These are phyloP conservation scores for Melangyna quadrimaculata DNA, from an alignment of 2,888 invertebrate genomes.

Conservation along the genomic window DNA sequence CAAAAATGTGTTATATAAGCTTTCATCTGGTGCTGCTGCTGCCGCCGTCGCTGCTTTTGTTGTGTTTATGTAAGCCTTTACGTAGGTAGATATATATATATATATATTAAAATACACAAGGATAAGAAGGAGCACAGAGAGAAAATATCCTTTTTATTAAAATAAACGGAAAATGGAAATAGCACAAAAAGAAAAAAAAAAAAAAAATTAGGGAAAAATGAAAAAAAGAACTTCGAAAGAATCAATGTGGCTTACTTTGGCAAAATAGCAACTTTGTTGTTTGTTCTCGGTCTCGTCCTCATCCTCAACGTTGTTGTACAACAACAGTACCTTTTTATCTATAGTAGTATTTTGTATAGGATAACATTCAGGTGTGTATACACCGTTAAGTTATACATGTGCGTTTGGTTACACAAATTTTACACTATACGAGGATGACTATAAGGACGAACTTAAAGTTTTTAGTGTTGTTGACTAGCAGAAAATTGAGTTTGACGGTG, in stretches of 20 bases:
- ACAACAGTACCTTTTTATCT: too few species aligned
- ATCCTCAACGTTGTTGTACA: background rate
- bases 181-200: constrained; percentile 31
- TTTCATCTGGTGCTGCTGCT: constrained; percentile 55
- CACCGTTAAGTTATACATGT: constrained; percentile 39
- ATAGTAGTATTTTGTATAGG: constrained; percentile 6
- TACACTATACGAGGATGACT: constrained; percentile 23
- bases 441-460: constrained; percentile 43
- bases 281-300: background rate
- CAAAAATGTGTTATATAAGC: constrained; percentile 71
- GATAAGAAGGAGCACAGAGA: constrained; percentile 50
- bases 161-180: constrained; percentile 69
- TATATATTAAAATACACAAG: constrained; percentile 27
- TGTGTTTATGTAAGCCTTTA: constrained; percentile 55
- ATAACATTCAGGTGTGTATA: constrained; percentile 64
- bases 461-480: constrained; percentile 33
- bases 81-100: too few species aligned
- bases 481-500: background rate
- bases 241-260: constrained; percentile 67
- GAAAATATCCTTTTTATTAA: constrained; percentile 67
- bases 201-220: background rate
- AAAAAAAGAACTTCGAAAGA: constrained; percentile 44
- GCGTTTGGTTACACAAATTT: constrained; percentile 21
- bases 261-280: constrained; percentile 43
- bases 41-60: constrained; percentile 41